A percentile compares a stretch with the other conserved stretches of the same genome.
Conservation (phyloP, 2,113 vertebrate species). For the Charina bottae region DNA sequence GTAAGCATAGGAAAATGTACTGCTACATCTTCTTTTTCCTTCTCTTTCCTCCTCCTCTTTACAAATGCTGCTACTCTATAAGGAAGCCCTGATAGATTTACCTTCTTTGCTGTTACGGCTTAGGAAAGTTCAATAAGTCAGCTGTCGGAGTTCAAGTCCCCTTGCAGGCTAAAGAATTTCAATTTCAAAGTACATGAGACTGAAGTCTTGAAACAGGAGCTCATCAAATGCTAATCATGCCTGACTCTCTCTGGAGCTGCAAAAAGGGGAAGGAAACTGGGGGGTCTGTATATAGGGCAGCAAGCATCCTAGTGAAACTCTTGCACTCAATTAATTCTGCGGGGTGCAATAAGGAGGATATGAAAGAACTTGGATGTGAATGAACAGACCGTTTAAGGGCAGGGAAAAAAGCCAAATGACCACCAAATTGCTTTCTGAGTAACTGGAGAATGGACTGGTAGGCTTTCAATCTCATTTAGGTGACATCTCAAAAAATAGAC, state of each 20-base stretch:
- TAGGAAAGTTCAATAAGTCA: slow-evolving; percentile 74
- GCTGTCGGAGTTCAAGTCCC: slow-evolving; percentile 60
- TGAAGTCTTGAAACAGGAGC: slow-evolving; percentile 74
- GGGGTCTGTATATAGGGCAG: slow-evolving; percentile 18
- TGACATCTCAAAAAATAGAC: neutral
- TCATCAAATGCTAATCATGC: slow-evolving; percentile 73
- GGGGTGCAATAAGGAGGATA: slow-evolving; percentile 19
- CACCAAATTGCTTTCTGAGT: slow-evolving; percentile 33
- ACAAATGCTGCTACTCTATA: slow-evolving; percentile 39
- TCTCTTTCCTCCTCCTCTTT: neutral
- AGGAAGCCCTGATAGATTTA: slow-evolving; percentile 57
- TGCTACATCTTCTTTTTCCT: neutral
- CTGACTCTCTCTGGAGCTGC: slow-evolving; percentile 51
- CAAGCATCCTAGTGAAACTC: neutral
- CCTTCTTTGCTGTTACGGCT: slow-evolving; percentile 62
- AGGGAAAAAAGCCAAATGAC: neutral
- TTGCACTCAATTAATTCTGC: slow-evolving; percentile 50
- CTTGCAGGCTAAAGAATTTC: slow-evolving; percentile 73
- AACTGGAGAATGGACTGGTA: neutral
- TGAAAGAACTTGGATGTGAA: slow-evolving; percentile 27
- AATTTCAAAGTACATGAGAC: slow-evolving; percentile 76
- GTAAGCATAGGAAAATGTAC: neutral
- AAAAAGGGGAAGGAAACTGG: slow-evolving; percentile 39
- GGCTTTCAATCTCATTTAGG: slow-evolving; percentile 28
- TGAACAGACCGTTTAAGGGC: slow-evolving; percentile 36